phyloP scores from a whole-genome alignment of 2,797 vertebrate species.

The Pangasius djambal region DNA sequence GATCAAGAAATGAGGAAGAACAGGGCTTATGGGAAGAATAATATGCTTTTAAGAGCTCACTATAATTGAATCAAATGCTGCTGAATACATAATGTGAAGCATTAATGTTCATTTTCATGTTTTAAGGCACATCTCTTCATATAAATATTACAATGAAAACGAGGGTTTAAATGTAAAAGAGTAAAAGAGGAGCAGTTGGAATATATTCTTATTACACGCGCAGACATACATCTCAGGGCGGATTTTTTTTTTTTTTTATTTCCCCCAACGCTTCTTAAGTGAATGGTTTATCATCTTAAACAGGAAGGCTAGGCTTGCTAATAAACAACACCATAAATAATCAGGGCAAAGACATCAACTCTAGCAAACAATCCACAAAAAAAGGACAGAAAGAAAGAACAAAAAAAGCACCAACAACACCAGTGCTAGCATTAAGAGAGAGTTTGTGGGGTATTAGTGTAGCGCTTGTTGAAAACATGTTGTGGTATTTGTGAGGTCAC shows the following conservation, averaged over 20 bases:
- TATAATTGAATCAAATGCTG: constrained; percentile 77
- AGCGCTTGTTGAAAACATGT: constrained; percentile 20
- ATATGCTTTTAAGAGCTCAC: constrained; percentile 76
- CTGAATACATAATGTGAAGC: constrained; percentile 67
- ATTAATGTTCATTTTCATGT: constrained; percentile 69
- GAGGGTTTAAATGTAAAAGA: constrained; percentile 65
- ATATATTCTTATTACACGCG: constrained; percentile 69
- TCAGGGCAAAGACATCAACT: constrained; percentile 55
- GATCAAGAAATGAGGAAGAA: constrained; percentile 64
- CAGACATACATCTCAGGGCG: constrained; percentile 54
- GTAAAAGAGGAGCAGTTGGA: constrained; percentile 40
- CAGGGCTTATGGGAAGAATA: constrained; percentile 63
- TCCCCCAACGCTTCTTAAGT: constrained; percentile 64
- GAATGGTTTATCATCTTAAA: constrained; percentile 73
- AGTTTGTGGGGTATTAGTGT: neutral
- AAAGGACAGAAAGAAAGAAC: constrained; percentile 39
- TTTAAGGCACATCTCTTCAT: constrained; percentile 60
- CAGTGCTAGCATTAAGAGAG: neutral
- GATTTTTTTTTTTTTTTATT: constrained; percentile 4
- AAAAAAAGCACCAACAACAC: constrained; percentile 24
- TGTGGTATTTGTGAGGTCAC: constrained; percentile 32
- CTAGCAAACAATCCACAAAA: neutral
- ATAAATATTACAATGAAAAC: constrained; percentile 72
- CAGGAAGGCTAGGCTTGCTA: constrained; percentile 64
- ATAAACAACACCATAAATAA: constrained; percentile 73